Evolutionary conservation across 37 sponge, comb jelly and placozoan species (phyloP).

Genomic region (Cliona cf. orientalis): DNA sequence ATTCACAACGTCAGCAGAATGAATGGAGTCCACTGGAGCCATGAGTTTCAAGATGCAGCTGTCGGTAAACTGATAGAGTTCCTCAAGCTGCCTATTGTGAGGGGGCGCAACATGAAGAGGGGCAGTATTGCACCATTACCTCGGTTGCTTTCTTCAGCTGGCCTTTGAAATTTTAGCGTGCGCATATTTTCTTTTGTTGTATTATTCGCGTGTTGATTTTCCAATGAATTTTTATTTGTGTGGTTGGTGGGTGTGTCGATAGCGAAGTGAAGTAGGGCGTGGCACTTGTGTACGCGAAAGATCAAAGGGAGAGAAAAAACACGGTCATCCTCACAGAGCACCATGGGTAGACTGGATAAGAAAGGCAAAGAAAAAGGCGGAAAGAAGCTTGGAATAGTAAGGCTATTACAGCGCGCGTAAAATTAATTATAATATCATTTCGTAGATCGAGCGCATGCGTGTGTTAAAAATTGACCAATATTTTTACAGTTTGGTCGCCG

Average conservation of each 20-base stretch:
- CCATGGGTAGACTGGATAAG: background rate
- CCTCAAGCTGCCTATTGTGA: conserved; percentile 36
- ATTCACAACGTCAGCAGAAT: conserved; percentile 2
- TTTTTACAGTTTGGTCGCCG: conserved; percentile 23
- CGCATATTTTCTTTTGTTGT: background rate
- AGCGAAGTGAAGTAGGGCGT: background rate
- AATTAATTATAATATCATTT: too few species aligned
- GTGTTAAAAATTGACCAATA: too few species aligned
- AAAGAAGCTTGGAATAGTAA: conserved; percentile 1
- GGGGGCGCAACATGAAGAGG: too few species aligned
- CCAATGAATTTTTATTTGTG: background rate
- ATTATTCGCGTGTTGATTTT: background rate
- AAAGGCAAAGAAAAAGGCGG: background rate
- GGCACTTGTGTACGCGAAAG: too few species aligned
- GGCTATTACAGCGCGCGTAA: too few species aligned
- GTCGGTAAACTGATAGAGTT: conserved; percentile 46
- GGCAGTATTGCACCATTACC: too few species aligned
- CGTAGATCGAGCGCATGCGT: too few species aligned
- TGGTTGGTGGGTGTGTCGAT: background rate
- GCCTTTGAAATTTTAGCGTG: background rate
- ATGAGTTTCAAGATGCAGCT: conserved; percentile 60
- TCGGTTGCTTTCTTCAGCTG: too few species aligned
- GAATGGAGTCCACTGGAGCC: conserved; percentile 56
- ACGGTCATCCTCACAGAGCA: too few species aligned
- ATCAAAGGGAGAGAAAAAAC: too few species aligned